Evolutionary conservation across 2,888 invertebrate species (phyloP).

Genomic region (Drosophila imparisetae): DNA sequence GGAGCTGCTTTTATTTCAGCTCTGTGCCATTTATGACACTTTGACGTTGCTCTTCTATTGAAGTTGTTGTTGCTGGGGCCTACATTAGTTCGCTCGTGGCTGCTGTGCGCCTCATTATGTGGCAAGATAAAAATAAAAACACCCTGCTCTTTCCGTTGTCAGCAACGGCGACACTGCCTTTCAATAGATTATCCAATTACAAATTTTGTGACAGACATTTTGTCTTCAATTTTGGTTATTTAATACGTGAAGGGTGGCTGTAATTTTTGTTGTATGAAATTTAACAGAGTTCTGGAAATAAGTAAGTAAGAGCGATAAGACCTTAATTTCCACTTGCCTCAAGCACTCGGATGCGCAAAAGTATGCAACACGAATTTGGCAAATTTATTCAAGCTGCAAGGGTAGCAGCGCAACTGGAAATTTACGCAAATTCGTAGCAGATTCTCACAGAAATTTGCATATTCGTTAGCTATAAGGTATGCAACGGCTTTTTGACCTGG

Average conservation of each 20-base stretch:
- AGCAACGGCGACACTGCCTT: constrained; percentile 15
- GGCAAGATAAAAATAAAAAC: constrained; percentile 45
- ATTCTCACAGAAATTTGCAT: constrained; percentile 51
- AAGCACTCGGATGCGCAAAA: constrained; percentile 15
- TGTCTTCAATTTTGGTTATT: constrained; percentile 18
- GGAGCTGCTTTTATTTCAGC: constrained; percentile 35
- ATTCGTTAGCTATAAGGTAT: constrained; percentile 28
- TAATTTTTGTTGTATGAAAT: constrained; percentile 10
- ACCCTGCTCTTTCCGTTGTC: constrained; percentile 24
- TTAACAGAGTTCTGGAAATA: neutral
- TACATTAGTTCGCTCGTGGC: constrained; percentile 56
- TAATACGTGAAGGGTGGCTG: neutral
- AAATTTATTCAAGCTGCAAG: constrained; percentile 55
- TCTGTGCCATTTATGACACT: constrained; percentile 69
- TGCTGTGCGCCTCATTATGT: constrained; percentile 64
- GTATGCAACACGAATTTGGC: constrained; percentile 32
- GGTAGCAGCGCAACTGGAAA: constrained; percentile 27
- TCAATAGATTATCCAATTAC: constrained; percentile 63
- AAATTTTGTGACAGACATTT: constrained; percentile 38
- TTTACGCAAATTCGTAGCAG: constrained; percentile 37
- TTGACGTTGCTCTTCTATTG: constrained; percentile 43
- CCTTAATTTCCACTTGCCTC: constrained; percentile 4
- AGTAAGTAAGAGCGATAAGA: constrained; percentile 5
- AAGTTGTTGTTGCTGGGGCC: constrained; percentile 27
- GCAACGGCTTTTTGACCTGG: constrained; percentile 8